Evolutionary conservation across 2,888 invertebrate species (phyloP).

Genomic region (Xiphydria camelus): DNA sequence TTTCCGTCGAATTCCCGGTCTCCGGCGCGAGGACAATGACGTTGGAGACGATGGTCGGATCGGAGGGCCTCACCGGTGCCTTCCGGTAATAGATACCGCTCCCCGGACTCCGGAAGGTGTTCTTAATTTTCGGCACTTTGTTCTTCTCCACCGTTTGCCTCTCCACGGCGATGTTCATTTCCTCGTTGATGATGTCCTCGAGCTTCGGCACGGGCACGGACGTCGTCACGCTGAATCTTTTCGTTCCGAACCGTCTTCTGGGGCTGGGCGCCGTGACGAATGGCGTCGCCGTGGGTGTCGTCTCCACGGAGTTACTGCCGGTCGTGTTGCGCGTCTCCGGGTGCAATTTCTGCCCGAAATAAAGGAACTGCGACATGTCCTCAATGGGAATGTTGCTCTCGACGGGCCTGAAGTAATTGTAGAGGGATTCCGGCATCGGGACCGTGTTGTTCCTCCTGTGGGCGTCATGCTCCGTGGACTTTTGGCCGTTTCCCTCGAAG

Average conservation of each 20-base stretch:
- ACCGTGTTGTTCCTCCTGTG: conserved; percentile 62
- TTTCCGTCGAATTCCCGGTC: conserved; percentile 24
- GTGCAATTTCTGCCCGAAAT: conserved; percentile 70
- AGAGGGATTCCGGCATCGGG: conserved; percentile 66
- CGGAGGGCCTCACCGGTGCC: conserved; percentile 29
- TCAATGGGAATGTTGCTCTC: conserved; percentile 67
- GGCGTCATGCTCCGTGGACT: conserved; percentile 54
- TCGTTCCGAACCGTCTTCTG: conserved; percentile 39
- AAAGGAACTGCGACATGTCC: conserved; percentile 72
- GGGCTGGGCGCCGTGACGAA: conserved; percentile 30
- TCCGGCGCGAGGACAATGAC: conserved; percentile 34
- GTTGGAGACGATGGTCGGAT: conserved; percentile 42
- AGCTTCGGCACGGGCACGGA: conserved; percentile 25
- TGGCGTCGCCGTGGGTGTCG: conserved; percentile 31
- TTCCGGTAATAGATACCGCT: conserved; percentile 34
- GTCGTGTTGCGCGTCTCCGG: conserved; percentile 49
- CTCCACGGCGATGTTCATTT: conserved; percentile 48
- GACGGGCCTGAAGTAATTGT: conserved; percentile 68
- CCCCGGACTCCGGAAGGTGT: conserved; percentile 32
- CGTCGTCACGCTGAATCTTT: conserved; percentile 24
- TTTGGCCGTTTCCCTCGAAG: conserved; percentile 14
- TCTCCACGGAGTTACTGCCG: conserved; percentile 41
- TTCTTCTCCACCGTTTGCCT: conserved; percentile 48
- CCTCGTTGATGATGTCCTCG: conserved; percentile 49
- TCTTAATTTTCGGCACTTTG: conserved; percentile 44